phyloP scores from a whole-genome alignment of 2,113 vertebrate genomes.

The Arvicanthis niloticus region DNA sequence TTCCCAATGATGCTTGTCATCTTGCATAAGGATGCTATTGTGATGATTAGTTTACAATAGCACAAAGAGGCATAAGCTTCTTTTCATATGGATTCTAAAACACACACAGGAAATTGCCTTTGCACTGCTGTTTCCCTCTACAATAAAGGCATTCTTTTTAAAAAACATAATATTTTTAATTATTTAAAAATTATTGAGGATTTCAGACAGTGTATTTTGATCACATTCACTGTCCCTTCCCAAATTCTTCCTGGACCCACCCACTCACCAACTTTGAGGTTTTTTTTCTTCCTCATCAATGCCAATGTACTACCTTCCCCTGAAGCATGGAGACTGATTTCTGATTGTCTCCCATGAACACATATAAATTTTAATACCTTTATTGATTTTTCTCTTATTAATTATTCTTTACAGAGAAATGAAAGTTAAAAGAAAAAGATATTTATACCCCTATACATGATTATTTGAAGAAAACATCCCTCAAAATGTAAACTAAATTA shows the following conservation, averaged over 20 bases:
- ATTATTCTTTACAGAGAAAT: neutral
- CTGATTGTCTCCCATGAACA: neutral
- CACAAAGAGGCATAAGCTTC: neutral
- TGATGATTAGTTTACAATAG: neutral
- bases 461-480: constrained; percentile 4
- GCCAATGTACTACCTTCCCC: neutral
- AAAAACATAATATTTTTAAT: neutral
- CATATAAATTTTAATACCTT: neutral
- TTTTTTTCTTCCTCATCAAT: neutral
- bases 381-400: neutral
- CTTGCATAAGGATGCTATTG: neutral
- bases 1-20: neutral
- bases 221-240: neutral
- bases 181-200: neutral
- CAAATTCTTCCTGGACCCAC: neutral
- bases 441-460: neutral
- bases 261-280: neutral
- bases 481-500: constrained; percentile 45
- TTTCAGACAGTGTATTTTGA: neutral
- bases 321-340: neutral
- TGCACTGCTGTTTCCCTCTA: neutral
- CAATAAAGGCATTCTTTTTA: neutral
- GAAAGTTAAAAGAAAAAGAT: neutral
- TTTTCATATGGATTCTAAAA: neutral
- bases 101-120: neutral